Evolutionary conservation across 2,113 vertebrate species (phyloP).

Genomic region (Eleginops maclovinus): DNA sequence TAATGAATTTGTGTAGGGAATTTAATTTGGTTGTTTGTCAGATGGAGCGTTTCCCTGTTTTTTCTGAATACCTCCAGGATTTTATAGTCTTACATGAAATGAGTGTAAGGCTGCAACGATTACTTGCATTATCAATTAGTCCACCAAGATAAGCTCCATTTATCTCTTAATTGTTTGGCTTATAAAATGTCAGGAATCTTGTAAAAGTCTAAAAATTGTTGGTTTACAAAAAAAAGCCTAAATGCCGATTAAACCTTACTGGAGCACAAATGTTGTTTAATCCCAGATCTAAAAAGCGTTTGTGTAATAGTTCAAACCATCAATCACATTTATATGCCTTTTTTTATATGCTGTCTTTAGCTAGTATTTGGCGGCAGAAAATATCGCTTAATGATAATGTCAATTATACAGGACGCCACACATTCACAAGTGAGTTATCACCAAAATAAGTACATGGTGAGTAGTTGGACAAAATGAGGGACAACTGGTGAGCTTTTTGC

Average conservation of each 20-base stretch:
- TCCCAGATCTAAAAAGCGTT: neutral
- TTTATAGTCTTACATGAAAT: neutral
- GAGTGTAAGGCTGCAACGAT: neutral
- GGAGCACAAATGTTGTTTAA: neutral
- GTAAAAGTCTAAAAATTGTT: too few relatives aligned
- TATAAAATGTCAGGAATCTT: neutral
- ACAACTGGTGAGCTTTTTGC: neutral
- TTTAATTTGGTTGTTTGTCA: constrained; percentile 46
- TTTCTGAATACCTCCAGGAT: too few relatives aligned
- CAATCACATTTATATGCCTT: too few relatives aligned
- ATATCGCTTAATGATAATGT: too few relatives aligned
- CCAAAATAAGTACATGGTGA: too few relatives aligned
- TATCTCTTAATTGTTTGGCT: neutral
- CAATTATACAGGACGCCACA: too few relatives aligned
- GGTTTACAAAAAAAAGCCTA: too few relatives aligned
- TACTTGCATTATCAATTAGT: neutral
- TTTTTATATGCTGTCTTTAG: too few relatives aligned
- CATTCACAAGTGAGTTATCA: too few relatives aligned
- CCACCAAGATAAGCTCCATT: neutral
- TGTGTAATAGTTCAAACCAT: too few relatives aligned
- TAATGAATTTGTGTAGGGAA: constrained; percentile 30
- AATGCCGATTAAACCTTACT: neutral
- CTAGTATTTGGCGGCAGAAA: too few relatives aligned
- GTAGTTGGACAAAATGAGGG: neutral
- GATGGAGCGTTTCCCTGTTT: neutral